Base-by-base conservation (phyloP, 1,140 invertebrate genomes). In the Anastatus disparis region DNA sequence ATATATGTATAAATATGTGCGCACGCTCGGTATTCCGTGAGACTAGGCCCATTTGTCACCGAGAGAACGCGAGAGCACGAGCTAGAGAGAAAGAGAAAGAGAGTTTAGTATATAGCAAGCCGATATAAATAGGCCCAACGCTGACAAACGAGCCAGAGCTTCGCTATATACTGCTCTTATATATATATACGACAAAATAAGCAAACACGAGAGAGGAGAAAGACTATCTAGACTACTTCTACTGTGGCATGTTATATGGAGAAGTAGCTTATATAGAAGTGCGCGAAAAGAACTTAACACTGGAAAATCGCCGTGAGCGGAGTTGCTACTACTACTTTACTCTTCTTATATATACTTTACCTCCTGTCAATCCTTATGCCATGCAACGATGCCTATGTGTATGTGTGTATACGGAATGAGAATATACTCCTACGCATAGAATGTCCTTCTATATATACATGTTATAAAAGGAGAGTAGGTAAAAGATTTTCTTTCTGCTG, bases 91-190 rank as follows among this genome's bases (percentile, higher is more conserved):
- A 10, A 29, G 50, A 20, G 52, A 17, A 31, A 6, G 27, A 31
- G 58, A 52, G 38, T 10, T 22, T 46, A n/a, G n/a, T n/a, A n/a
- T n/a, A n/a, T n/a, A n/a, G 75, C 75, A 68, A 74, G 72, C 73
- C 73, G 79, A 80, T 84, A 83, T 84, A 84, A 83, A 84, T 84
- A 83, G 81, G 77, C 71, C 58, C 75, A 72, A 68, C 76, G 76
- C 76, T 84, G 82, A 84, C 79, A 84, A 84, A 84, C 82, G 82
- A 83, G 77, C 78, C n/a, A n/a, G n/a, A 72, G 73, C 77, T 81
- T 75, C 72, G 77, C 78, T n/a, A 35, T 73, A 78, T 40, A 4
- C 44, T 17, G n/a, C n/a, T n/a, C n/a, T n/a, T n/a, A n/a, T n/a
- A n/a, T n/a, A n/a, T n/a, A n/a, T n/a, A n/a, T n/a, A n/a, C 59